phyloP scores from a whole-genome alignment of 2,113 vertebrate species.

The Thinocorus orbignyianus region DNA sequence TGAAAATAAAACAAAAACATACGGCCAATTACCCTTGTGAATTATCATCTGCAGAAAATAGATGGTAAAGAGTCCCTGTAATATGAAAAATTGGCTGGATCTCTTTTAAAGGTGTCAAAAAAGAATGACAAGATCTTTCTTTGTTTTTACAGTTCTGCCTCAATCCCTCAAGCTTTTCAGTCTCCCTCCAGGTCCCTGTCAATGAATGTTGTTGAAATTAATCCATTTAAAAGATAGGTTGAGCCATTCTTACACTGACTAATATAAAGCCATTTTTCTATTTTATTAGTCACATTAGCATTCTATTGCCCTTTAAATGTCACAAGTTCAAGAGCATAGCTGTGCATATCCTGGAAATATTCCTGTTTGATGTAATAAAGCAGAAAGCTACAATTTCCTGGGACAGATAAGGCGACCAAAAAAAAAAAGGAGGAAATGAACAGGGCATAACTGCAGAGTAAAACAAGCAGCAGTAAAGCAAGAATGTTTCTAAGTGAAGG shows the following conservation, averaged over 20 bases:
- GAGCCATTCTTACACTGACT: slow-evolving; percentile 10
- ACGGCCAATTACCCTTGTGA: background rate
- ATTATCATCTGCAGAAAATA: background rate
- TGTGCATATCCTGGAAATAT: slow-evolving; percentile 42
- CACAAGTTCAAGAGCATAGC: slow-evolving; percentile 69
- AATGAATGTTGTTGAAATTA: slow-evolving; percentile 47
- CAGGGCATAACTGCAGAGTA: background rate
- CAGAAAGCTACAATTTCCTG: slow-evolving; percentile 34
- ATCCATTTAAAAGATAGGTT: slow-evolving; percentile 22
- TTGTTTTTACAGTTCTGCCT: slow-evolving; percentile 8
- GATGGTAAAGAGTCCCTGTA: background rate
- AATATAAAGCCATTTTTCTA: slow-evolving; percentile 49
- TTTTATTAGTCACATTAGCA: slow-evolving; percentile 73
- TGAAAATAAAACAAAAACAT: background rate
- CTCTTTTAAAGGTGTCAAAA: background rate
- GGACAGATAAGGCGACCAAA: slow-evolving; percentile 22
- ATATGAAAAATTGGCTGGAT: background rate
- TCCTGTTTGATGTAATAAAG: slow-evolving; percentile 60
- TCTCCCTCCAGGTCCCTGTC: background rate
- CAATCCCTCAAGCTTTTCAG: background rate
- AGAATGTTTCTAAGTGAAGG: background rate
- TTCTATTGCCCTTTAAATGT: slow-evolving; percentile 73
- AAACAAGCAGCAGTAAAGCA: background rate
- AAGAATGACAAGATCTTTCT: background rate
- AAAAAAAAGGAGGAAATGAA: background rate